A percentile compares a stretch with the other conserved stretches of the same genome.
Evolutionary conservation across 1,140 invertebrate genomes (phyloP).

Genomic region (Plutomurus gul): DNA sequence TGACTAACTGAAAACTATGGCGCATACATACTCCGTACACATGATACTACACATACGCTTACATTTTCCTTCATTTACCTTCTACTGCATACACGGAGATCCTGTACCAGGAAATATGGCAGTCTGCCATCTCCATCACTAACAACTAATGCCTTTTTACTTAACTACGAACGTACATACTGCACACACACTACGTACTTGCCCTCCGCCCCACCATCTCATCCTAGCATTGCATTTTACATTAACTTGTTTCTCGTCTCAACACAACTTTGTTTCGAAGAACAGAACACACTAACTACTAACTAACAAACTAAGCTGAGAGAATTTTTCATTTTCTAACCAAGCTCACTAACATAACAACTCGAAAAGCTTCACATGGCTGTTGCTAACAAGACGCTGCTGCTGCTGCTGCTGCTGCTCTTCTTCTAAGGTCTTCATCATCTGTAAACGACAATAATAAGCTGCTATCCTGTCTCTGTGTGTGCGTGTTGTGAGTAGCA

Average conservation of each 20-base stretch:
- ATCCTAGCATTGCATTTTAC: slow-evolving; percentile 3
- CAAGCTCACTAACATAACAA: slow-evolving; percentile 10
- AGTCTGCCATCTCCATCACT: slow-evolving; percentile 39
- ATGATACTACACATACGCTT: too few species aligned
- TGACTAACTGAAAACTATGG: background rate
- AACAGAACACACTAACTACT: background rate
- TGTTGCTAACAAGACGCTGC: background rate
- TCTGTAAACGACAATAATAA: slow-evolving; percentile 4
- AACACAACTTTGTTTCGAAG: background rate
- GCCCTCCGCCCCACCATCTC: slow-evolving; percentile 19
- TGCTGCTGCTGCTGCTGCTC: background rate
- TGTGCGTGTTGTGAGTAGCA: background rate
- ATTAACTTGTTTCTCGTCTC: slow-evolving; percentile 3
- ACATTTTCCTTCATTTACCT: too few species aligned
- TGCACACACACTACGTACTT: background rate
- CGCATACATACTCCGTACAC: too few species aligned
- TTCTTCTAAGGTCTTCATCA: slow-evolving; percentile 10
- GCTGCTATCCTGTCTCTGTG: background rate
- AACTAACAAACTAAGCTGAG: background rate
- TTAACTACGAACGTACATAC: background rate
- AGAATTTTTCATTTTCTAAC: slow-evolving; percentile 26
- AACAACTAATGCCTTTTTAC: slow-evolving; percentile 17
- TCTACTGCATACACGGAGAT: too few species aligned
- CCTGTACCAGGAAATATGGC: slow-evolving; percentile 31
- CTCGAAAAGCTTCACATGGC: background rate